Conservation (phyloP, 2,797 vertebrate genomes). For the Orestias chungarensis region DNA sequence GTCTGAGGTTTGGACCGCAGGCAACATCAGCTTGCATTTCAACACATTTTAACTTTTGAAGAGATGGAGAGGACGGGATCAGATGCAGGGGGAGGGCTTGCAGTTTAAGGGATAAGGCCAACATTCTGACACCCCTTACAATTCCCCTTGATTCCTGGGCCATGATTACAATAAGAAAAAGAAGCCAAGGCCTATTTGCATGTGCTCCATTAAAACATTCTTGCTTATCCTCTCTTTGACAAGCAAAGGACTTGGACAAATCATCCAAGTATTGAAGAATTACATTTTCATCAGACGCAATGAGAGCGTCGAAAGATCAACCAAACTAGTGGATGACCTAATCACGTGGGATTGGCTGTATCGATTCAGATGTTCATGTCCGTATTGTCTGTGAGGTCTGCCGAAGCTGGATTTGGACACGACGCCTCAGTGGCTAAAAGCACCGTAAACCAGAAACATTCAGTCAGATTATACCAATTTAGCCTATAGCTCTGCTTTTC, state of each 20-base stretch:
- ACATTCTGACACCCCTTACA: conserved; percentile 21
- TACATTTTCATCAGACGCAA: conserved; percentile 71
- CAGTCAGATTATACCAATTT: conserved; percentile 74
- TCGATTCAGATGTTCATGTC: conserved; percentile 70
- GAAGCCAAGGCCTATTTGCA: conserved; percentile 56
- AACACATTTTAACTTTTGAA: conserved; percentile 36
- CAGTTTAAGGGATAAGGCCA: conserved; percentile 64
- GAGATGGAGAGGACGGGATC: conserved; percentile 50
- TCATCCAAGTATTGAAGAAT: conserved; percentile 67
- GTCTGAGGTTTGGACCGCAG: conserved; percentile 13
- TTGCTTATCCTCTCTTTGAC: conserved; percentile 20
- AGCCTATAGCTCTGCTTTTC: conserved; percentile 55
- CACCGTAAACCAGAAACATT: conserved; percentile 58
- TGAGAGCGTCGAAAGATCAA: conserved; percentile 72
- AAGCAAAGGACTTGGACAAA: conserved; percentile 57
- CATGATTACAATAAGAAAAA: conserved; percentile 45
- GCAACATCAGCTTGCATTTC: conserved; percentile 31
- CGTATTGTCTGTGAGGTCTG: conserved; percentile 62
- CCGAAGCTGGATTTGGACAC: conserved; percentile 49
- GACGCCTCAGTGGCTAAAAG: conserved; percentile 51
- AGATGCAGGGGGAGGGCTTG: conserved; percentile 63
- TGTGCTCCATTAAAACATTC: conserved; percentile 53
- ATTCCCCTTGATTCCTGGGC: conserved; percentile 34
- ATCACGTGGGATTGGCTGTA: conserved; percentile 71
- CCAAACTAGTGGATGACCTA: conserved; percentile 77